Evolutionary conservation across 2,888 invertebrate genomes (phyloP), one percentile per base, ranked within the genome.

Genomic region (Carpatolechia fugitivella): DNA sequence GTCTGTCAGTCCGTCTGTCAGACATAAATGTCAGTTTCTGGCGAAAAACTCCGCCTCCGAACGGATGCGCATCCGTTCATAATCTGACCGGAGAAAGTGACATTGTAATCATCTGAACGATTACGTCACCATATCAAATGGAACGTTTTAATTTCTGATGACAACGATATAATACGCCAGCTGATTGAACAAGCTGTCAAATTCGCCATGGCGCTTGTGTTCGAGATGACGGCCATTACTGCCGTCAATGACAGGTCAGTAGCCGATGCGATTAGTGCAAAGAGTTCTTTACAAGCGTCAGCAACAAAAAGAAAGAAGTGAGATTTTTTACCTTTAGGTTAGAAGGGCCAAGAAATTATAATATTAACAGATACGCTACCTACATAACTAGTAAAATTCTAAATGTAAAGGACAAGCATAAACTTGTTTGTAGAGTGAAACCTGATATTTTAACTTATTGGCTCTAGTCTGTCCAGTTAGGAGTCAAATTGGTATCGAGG

Each of bases 401-500:
- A 4, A 6, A 24, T 24, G 3, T 7, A 16, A 18, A 38, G 16
- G 7, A 38, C 7, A 41, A 11, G 4, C 20, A 14, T 18, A 8
- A 14, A 16, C 18, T 24, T n/a, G 29, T 44, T 44, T 2, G n/a
- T 20, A 20, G 13, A 44, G 44, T 29, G 44, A 44, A 44, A 44
- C 13, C 18, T 7, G 7, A 44, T 13, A 29, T 44, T 75, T 69
- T 74, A 69, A 57, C 57, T 13, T 30, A 33, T 48, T 18, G 10
- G 48, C 33, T 30, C 47, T 11, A 47, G 47, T 47, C 30, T 1
- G 61, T 63, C 61, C 63, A 62, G 61, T 41, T 57, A 66, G 10
- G 70, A 75, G 70, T 70, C 20, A 13, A 24, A 65, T 63, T 55
- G 52, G 53, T 52, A 55, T 56, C 24, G 6, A 24, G 3, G 24